These are phyloP conservation scores for Hycleus phaleratus DNA, from an alignment of 1,140 invertebrate genomes.

Conservation along the genomic window DNA sequence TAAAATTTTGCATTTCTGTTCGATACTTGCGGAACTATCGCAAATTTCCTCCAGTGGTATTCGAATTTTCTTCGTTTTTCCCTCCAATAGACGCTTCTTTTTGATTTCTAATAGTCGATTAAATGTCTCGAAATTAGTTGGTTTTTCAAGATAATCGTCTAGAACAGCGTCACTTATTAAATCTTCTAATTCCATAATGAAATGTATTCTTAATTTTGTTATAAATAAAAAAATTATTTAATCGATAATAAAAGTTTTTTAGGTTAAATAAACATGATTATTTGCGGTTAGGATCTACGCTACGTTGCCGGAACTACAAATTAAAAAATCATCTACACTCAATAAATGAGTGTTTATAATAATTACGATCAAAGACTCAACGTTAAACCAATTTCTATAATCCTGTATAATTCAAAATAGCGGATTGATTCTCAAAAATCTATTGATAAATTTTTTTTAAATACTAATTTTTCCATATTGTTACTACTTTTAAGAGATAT, in stretches of 20 bases:
- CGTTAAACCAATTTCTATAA: too few relatives aligned
- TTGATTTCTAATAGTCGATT: neutral
- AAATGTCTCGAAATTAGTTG: neutral
- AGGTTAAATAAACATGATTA: neutral
- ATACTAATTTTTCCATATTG: too few relatives aligned
- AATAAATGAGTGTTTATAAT: too few relatives aligned
- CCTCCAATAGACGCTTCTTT: neutral
- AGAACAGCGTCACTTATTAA: neutral
- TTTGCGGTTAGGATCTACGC: too few relatives aligned
- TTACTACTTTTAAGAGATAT: too few relatives aligned
- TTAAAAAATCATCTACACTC: too few relatives aligned
- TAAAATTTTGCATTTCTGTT: conserved; percentile 2
- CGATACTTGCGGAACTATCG: neutral
- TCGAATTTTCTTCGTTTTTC: conserved; percentile 1
- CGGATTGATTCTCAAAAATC: too few relatives aligned
- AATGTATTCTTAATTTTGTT: neutral
- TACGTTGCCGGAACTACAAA: too few relatives aligned
- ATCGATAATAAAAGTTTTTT: neutral
- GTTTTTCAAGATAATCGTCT: neutral
- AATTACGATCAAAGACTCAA: too few relatives aligned
- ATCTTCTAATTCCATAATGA: neutral
- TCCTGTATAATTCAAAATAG: too few relatives aligned
- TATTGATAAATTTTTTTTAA: too few relatives aligned
- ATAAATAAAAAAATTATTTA: neutral
- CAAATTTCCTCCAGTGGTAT: conserved; percentile 3